A percentile compares a stretch with the other conserved stretches of the same genome.
phyloP scores from a whole-genome alignment of 2,797 vertebrate genomes.

The Sparus aurata region DNA sequence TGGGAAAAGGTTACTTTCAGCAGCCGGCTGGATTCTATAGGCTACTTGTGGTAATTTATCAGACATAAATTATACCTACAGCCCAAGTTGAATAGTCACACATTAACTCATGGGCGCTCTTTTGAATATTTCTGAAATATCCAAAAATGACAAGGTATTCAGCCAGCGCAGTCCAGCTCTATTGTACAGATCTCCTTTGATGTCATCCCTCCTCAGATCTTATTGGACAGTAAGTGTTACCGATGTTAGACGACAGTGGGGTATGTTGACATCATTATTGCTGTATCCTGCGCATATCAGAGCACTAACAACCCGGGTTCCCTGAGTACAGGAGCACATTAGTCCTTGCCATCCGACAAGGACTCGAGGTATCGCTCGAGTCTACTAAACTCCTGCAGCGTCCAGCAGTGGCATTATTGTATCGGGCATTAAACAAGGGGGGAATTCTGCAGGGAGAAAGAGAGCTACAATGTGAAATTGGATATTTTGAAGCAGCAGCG shows the following conservation, averaged over 20 bases:
- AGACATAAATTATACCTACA: background rate
- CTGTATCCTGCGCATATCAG: constrained; percentile 51
- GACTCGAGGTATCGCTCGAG: constrained; percentile 4
- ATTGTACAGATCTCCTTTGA: constrained; percentile 40
- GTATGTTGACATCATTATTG: constrained; percentile 50
- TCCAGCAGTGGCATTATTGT: constrained; percentile 30
- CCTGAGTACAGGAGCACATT: constrained; percentile 6
- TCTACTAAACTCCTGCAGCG: constrained; percentile 37
- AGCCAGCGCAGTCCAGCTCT: constrained; percentile 7
- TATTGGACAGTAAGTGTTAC: constrained; percentile 61
- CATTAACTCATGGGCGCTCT: background rate
- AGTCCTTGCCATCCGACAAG: constrained; percentile 4
- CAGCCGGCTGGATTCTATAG: background rate
- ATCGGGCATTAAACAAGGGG: constrained; percentile 11
- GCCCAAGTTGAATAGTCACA: background rate
- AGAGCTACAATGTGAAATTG: constrained; percentile 57
- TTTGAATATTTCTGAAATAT: background rate
- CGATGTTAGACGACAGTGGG: constrained; percentile 24
- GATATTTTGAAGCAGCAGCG: constrained; percentile 65
- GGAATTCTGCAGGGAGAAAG: constrained; percentile 45
- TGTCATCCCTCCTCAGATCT: constrained; percentile 61
- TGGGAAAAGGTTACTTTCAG: background rate
- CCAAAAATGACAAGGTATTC: background rate
- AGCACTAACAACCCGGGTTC: constrained; percentile 13
- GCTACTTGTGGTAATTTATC: background rate